These are phyloP conservation scores for Chironex yamaguchii DNA, from an alignment of 30 jellyfish, hydroid and myxozoan species.

Conservation along the genomic window DNA sequence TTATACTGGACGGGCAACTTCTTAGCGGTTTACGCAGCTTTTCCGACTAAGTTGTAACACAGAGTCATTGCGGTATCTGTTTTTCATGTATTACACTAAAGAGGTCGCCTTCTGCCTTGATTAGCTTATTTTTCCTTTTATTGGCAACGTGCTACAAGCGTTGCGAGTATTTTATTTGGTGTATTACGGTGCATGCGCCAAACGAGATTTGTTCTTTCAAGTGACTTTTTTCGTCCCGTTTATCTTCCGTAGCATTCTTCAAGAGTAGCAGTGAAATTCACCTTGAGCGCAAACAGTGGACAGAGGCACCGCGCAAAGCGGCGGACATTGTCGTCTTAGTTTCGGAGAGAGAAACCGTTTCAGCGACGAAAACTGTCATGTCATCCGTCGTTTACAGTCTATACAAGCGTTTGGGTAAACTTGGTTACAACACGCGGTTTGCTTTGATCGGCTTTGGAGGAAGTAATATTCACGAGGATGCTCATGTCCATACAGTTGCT, in stretches of 20 bases:
- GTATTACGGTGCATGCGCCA: too few relatives aligned
- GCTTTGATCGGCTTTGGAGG: slow-evolving; percentile 96
- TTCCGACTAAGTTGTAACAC: too few relatives aligned
- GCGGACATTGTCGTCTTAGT: slow-evolving; percentile 88
- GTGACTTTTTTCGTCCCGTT: too few relatives aligned
- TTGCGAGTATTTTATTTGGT: too few relatives aligned
- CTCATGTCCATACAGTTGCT: slow-evolving; percentile 76
- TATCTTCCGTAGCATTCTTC: background rate
- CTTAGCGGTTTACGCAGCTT: too few relatives aligned
- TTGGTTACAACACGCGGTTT: slow-evolving; percentile 84
- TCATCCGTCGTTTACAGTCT: slow-evolving; percentile 62
- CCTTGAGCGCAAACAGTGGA: slow-evolving; percentile 53
- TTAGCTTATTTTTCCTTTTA: too few relatives aligned
- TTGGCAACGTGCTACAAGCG: too few relatives aligned
- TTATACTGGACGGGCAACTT: too few relatives aligned
- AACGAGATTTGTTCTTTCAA: too few relatives aligned
- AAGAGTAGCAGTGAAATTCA: background rate
- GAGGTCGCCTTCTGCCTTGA: too few relatives aligned
- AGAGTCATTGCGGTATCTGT: too few relatives aligned
- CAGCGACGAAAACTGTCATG: slow-evolving; percentile 19
- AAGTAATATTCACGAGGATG: slow-evolving; percentile 71
- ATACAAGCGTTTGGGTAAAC: slow-evolving; percentile 36
- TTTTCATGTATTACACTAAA: too few relatives aligned
- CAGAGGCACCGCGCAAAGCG: slow-evolving; percentile 58
- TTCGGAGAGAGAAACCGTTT: slow-evolving; percentile 74